Evolutionary conservation across 2,113 vertebrate genomes (phyloP).

Genomic region (Indri indri): DNA sequence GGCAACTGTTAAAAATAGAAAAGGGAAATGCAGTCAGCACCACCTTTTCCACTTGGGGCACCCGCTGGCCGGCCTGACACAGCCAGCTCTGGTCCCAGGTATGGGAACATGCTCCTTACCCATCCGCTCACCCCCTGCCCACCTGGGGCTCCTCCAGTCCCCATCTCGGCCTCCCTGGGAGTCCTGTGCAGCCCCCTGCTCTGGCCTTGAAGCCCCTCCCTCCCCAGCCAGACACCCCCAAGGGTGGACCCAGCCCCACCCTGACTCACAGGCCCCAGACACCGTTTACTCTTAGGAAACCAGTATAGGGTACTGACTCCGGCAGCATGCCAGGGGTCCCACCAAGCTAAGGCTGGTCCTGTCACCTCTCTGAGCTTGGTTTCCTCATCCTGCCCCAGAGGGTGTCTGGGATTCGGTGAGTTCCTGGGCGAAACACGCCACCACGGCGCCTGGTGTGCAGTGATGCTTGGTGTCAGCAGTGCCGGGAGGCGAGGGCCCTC

Average conservation of each 20-base stretch:
- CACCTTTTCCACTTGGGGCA: not conserved
- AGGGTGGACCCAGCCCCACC: too few species aligned
- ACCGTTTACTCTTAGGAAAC: not conserved
- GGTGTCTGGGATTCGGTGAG: accelerated
- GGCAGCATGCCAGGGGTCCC: accelerated
- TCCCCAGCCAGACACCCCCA: accelerated
- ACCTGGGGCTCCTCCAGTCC: not conserved
- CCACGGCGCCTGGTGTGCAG: accelerated
- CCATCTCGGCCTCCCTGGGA: not conserved
- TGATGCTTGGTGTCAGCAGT: not conserved
- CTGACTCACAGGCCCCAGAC: not conserved
- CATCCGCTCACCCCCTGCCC: not conserved
- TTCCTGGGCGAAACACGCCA: not conserved
- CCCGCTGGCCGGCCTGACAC: not conserved
- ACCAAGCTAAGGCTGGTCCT: accelerated
- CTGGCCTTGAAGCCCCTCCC: not conserved
- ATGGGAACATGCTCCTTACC: accelerated
- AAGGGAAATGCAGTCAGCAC: accelerated
- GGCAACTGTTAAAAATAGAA: too few species aligned
- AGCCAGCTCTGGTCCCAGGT: not conserved
- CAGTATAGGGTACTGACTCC: accelerated
- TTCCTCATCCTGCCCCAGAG: not conserved
- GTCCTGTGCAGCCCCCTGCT: not conserved
- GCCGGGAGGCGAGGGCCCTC: accelerated
- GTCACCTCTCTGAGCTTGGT: not conserved